phyloP scores from a whole-genome alignment of 2,888 invertebrate genomes.

The Eutolmus rufibarbis region DNA sequence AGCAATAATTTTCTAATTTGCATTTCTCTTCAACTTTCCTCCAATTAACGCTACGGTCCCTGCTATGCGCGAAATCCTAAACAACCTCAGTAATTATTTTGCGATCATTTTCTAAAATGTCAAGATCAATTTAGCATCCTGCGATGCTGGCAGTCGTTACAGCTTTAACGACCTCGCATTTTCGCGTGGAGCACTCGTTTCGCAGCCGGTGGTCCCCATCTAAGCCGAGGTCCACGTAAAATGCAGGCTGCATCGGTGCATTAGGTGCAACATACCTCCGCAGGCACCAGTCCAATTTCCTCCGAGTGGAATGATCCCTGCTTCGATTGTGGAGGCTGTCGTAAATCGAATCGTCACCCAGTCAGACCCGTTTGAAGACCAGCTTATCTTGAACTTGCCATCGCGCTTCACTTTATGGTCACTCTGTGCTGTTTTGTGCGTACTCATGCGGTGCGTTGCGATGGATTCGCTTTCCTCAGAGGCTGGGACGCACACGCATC shows the following conservation, averaged over 20 bases:
- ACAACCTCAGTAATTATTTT: background rate
- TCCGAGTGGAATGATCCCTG: background rate
- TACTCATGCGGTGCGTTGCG: too few relatives aligned
- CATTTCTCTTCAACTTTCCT: background rate
- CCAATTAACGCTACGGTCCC: background rate
- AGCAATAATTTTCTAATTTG: background rate
- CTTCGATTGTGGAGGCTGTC: background rate
- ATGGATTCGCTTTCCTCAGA: background rate
- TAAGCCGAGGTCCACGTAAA: background rate
- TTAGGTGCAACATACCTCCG: background rate
- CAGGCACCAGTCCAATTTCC: background rate
- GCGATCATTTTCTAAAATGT: background rate
- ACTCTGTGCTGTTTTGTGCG: background rate
- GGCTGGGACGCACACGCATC: background rate
- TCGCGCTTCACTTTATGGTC: background rate
- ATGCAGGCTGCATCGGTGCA: background rate
- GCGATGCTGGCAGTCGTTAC: background rate
- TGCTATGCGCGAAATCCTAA: background rate
- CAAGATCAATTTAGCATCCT: background rate
- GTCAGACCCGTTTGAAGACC: background rate
- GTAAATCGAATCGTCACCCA: background rate
- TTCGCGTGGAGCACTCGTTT: background rate
- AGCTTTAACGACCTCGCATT: background rate
- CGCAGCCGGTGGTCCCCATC: background rate
- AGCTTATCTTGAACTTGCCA: conserved; percentile 11